These are phyloP conservation scores for Leptestheria dahalacensis DNA, from an alignment of 1,140 invertebrate species.

Conservation along the genomic window DNA sequence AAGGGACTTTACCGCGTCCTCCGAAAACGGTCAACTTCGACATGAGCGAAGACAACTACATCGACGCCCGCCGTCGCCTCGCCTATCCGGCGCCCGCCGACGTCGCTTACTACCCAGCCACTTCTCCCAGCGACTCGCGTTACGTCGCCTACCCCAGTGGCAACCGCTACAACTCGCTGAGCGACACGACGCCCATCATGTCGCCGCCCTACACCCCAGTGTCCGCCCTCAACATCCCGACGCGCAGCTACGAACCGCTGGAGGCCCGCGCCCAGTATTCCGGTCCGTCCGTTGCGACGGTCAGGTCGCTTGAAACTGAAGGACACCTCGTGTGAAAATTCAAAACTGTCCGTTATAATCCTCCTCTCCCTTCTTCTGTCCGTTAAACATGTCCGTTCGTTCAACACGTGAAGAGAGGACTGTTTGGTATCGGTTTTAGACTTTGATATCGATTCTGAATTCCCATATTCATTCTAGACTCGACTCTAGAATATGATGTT, in stretches of 20 bases:
- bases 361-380: too few species aligned
- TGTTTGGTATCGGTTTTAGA: too few species aligned
- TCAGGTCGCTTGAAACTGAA: conserved; percentile 12
- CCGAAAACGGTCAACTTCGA: conserved; percentile 20
- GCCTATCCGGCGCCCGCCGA: neutral
- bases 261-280: neutral
- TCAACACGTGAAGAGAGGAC: too few species aligned
- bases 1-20: conserved; percentile 18
- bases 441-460: too few species aligned
- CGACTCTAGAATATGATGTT: too few species aligned
- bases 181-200: conserved; percentile 8
- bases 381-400: too few species aligned
- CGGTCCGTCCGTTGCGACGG: conserved; percentile 3
- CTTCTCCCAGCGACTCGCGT: neutral
- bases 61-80: conserved; percentile 21
- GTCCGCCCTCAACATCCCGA: conserved; percentile 8
- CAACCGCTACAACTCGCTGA: neutral
- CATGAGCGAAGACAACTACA: conserved; percentile 23
- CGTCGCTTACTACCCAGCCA: conserved; percentile 7
- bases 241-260: neutral
- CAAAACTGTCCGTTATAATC: too few species aligned
- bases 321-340: conserved; percentile 14
- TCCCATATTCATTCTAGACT: too few species aligned
- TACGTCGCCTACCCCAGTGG: conserved; percentile 11
- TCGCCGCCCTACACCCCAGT: conserved; percentile 1